Evolutionary conservation across 2,888 invertebrate genomes (phyloP).

Genomic region (Lepidochrysops patricia): DNA sequence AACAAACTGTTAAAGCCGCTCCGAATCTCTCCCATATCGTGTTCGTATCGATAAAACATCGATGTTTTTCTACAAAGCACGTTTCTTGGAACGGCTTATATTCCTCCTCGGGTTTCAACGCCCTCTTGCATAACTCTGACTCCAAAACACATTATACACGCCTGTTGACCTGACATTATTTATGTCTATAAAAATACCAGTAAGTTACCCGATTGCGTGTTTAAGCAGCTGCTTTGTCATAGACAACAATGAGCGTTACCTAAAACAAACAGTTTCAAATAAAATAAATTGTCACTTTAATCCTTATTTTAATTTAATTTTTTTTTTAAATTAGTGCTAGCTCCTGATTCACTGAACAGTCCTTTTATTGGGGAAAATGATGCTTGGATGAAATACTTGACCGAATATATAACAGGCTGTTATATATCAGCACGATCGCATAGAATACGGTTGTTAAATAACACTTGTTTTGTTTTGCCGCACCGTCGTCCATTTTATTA

Average conservation of each 20-base stretch:
- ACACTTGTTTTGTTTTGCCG: no score
- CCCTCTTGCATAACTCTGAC: conserved; percentile 54
- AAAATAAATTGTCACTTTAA: no score
- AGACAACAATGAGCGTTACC: background rate
- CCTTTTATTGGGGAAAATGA: no score
- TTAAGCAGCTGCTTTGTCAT: background rate
- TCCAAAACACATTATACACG: conserved; percentile 36
- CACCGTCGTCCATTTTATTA: no score
- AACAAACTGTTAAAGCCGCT: conserved; percentile 36
- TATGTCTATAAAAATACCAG: conserved; percentile 13
- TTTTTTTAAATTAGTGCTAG: background rate
- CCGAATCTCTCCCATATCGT: conserved; percentile 59
- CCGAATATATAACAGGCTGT: no score
- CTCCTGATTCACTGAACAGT: background rate
- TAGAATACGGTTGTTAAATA: no score
- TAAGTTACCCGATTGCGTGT: conserved; percentile 1
- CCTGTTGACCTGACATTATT: conserved; percentile 57
- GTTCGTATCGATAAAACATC: conserved; percentile 56
- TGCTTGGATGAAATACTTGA: no score
- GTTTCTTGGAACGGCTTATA: conserved; percentile 53
- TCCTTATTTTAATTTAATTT: background rate
- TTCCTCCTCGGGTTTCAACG: conserved; percentile 50
- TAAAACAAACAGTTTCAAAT: no score
- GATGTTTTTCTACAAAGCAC: conserved; percentile 66
- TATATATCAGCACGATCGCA: no score